Evolutionary conservation across 2,888 invertebrate species (phyloP).

Genomic region (Salticus scenicus): DNA sequence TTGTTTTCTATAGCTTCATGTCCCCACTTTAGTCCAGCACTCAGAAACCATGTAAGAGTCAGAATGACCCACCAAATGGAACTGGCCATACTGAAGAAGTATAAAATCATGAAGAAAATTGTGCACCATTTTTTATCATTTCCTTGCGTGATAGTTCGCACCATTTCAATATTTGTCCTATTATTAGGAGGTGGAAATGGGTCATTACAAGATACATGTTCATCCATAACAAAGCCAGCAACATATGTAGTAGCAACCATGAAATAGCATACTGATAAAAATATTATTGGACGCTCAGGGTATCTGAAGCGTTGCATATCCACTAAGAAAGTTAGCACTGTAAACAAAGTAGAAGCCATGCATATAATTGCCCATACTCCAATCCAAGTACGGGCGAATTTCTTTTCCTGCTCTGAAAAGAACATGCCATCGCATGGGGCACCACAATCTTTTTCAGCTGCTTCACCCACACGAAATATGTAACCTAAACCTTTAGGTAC

Average conservation of each 20-base stretch:
- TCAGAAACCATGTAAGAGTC: slow-evolving; percentile 96
- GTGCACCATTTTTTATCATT: slow-evolving; percentile 83
- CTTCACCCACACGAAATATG: slow-evolving; percentile 81
- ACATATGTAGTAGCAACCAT: slow-evolving; percentile 93
- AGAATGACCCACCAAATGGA: slow-evolving; percentile 98
- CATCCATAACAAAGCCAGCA: slow-evolving; percentile 87
- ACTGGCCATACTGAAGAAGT: slow-evolving; percentile 97
- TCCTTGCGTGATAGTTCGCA: slow-evolving; percentile 89
- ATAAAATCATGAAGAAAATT: slow-evolving; percentile 95
- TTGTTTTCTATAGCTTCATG: slow-evolving; percentile 98
- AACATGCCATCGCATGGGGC: slow-evolving; percentile 94
- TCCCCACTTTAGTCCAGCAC: slow-evolving; percentile 97
- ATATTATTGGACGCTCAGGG: slow-evolving; percentile 98
- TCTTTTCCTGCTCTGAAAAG: slow-evolving; percentile 87
- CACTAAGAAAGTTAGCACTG: slow-evolving; percentile 87
- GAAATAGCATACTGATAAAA: slow-evolving; percentile 95
- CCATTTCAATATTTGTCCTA: slow-evolving; percentile 79
- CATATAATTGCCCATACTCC: slow-evolving; percentile 95
- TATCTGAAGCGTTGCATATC: slow-evolving; percentile 97
- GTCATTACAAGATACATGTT: slow-evolving; percentile 88
- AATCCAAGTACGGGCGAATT: slow-evolving; percentile 92
- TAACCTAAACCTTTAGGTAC: slow-evolving; percentile 88
- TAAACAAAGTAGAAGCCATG: slow-evolving; percentile 90
- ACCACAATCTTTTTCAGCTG: slow-evolving; percentile 77
- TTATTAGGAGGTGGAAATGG: slow-evolving; percentile 85